Evolutionary conservation across 2,888 invertebrate species (phyloP), one percentile per base, ranked within the genome.

Genomic region (Coleophora deauratella): DNA sequence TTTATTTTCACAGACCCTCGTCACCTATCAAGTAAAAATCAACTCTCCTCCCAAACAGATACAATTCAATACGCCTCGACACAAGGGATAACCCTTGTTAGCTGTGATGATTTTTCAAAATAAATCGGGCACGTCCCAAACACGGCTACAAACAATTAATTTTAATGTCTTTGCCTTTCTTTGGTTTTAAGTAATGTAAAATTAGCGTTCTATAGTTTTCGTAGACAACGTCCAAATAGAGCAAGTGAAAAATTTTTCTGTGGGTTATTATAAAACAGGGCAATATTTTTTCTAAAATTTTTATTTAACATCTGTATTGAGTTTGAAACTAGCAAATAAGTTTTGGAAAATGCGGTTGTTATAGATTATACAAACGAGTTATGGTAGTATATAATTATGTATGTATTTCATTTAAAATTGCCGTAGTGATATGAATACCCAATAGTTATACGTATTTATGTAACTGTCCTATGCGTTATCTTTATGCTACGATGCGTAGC

Each of bases 111-210:
- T 80, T 80, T 82, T 81, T 79, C 77, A 72, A 62, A 73, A 68
- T 62, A 62, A 66, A 62, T 68, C 72, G 55, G 55, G 64, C 67
- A 74, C 65, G 75, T 73, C 71, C 62, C 54, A 53, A 77, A 77
- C 78, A 67, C 73, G 72, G 73, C 71, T 69, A 66, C 63, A 66
- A 21, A 73, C 81, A 79, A 84, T 82, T 82, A 82, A 82, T 81
- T 75, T 75, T 55, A 62, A 59, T 68, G 64, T 69, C 70, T 71
- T 52, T 55, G 56, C 58, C 49, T 43, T 47, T 46, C 41, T 44
- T 45, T 34, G 47, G 55, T 46, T 43, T 4, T 41, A 56, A 55
- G 52, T 48, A 27, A 43, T 27, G 34, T 33, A 37, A 37, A 40
- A 40, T 37, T 30, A 36, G 40, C 43, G 43, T 35, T 33, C 33